Percentiles rank a stretch among this genome's conserved stretches.
These are phyloP conservation scores for Scomberomorus guttatus DNA, from an alignment of 2,797 vertebrate species.

Conservation along the genomic window DNA sequence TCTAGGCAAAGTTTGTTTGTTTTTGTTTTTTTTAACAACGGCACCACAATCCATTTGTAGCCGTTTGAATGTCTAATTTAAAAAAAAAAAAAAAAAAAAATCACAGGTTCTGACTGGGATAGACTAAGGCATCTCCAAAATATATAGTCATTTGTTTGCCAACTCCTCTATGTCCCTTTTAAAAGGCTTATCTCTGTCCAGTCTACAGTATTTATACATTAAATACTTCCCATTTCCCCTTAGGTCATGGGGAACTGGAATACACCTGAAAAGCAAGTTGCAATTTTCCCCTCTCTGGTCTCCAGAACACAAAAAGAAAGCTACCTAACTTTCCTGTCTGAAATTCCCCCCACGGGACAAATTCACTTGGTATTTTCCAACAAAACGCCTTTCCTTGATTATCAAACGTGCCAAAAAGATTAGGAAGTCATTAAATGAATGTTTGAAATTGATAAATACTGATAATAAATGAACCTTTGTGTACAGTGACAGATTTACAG, in stretches of 20 bases:
- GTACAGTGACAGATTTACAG: neutral
- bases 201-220: slow-evolving; percentile 19
- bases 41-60: neutral
- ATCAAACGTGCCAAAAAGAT: too few species aligned
- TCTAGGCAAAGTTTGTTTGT: slow-evolving; percentile 12
- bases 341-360: slow-evolving; percentile 17
- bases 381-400: slow-evolving; percentile 30
- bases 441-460: neutral
- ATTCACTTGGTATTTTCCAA: slow-evolving; percentile 17
- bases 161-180: neutral
- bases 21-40: neutral
- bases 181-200: slow-evolving; percentile 43
- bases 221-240: slow-evolving; percentile 58
- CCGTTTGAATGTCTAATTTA: neutral
- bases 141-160: slow-evolving; percentile 3
- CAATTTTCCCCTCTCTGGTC: neutral
- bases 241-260: slow-evolving; percentile 59
- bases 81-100: neutral
- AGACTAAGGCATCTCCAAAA: neutral
- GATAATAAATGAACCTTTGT: neutral
- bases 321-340: slow-evolving; percentile 37
- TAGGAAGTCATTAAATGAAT: neutral
- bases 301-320: slow-evolving; percentile 27
- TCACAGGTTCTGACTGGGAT: neutral
- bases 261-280: slow-evolving; percentile 59